Percentiles rank a stretch among this genome's conserved stretches.
Conservation (phyloP, 2,113 vertebrate genomes). For the Semicossyphus pulcher region DNA sequence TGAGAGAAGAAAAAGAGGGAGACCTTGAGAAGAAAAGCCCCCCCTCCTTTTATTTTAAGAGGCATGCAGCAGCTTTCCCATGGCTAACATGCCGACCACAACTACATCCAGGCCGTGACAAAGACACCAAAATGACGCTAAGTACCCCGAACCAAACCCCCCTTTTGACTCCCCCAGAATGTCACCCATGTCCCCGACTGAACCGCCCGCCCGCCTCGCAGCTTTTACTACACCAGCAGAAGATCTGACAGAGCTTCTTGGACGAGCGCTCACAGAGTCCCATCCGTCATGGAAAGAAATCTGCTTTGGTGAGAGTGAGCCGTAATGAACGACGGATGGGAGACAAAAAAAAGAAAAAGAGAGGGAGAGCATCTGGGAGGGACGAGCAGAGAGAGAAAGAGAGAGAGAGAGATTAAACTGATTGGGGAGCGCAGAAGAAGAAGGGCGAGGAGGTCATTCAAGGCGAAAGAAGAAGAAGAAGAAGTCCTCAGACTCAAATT, state of each 20-base stretch:
- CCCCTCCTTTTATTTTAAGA: constrained; percentile 9
- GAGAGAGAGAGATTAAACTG: constrained; percentile 64
- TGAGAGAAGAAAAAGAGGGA: constrained; percentile 40
- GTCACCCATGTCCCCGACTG: constrained; percentile 40
- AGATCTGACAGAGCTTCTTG: constrained; percentile 57
- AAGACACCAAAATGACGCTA: constrained; percentile 7
- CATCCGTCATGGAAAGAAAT: constrained; percentile 70
- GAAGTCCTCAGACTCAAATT: constrained; percentile 68
- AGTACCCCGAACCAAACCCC: not conserved
- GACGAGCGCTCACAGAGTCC: constrained; percentile 44
- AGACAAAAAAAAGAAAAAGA: constrained; percentile 16
- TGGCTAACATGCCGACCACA: constrained; percentile 45
- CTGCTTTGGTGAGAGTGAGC: constrained; percentile 60
- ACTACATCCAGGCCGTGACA: constrained; percentile 37
- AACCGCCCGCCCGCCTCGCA: constrained; percentile 32
- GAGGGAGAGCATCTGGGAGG: constrained; percentile 53
- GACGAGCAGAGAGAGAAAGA: constrained; percentile 62
- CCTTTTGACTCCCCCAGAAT: constrained; percentile 24
- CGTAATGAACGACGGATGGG: constrained; percentile 57
- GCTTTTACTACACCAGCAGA: constrained; percentile 43
- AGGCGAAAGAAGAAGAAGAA: constrained; percentile 50
- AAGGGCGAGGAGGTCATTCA: constrained; percentile 55
- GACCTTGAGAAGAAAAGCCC: constrained; percentile 27
- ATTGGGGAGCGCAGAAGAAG: constrained; percentile 56
- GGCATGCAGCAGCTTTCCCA: constrained; percentile 34